Evolutionary conservation across 1,140 invertebrate genomes (phyloP), one percentile per base, ranked within the genome.

Genomic region (Drosophila bipectinata): DNA sequence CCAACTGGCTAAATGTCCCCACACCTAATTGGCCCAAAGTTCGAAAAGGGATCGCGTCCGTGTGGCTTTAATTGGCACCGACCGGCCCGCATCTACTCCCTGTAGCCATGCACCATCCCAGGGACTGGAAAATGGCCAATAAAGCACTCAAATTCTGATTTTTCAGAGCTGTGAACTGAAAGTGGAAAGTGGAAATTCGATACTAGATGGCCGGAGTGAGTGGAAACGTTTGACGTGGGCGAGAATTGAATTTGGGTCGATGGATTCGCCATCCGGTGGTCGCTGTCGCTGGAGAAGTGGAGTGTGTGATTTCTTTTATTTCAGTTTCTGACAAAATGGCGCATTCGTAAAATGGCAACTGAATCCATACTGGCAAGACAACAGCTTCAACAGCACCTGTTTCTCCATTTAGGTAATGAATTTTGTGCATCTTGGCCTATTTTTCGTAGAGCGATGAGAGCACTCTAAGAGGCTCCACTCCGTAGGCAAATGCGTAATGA

Each of bases 401-500:
- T 39, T 56, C 61, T 72, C 66, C 73, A 85, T 78, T 87, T 85
- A 52, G 55, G 52, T 85, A 85, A 85, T 85, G 82, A 87, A 87
- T 87, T 85, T 82, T 63, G 67, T 80, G 73, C 61, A 69, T 67
- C 48, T 44, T 61, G 44, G 55, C 49, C 47, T 57, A 37, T 37
- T 37, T 37, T 10, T 21, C 47, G 2, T 3, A 21, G 21, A 21
- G 21, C 32, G 48, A 32, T 15, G 3, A 37, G 37, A 61, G 59
- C 49, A 56, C 49, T 44, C 41, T 37, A 44, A 30, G 21, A 18
- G 30, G 26, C 26, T 28, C 26, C 41, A 18, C 56, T 68, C 58
- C 62, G 60, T 81, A 75, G 78, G 82, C 81, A 87, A 87, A 85
- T 87, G 68, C 74, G 82, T 87, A 87, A 85, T 87, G 83, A 88